A percentile compares a stretch with the other conserved stretches of the same genome.
These are phyloP conservation scores for Scaptomyza caliginosa DNA, from an alignment of 2,888 invertebrate genomes.

Conservation along the genomic window DNA sequence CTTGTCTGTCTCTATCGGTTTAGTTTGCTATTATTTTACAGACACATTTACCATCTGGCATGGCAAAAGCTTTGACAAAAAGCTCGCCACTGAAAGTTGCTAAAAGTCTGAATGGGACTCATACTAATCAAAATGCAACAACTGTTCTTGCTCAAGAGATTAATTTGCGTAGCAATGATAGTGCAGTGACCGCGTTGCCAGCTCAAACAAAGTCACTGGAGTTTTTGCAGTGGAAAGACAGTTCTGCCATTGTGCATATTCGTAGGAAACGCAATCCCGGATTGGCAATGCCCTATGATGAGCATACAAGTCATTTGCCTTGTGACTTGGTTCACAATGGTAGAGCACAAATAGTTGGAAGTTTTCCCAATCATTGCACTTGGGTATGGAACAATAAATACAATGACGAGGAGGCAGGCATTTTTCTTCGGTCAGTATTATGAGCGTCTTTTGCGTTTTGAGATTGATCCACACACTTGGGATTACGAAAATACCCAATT, in stretches of 20 bases:
- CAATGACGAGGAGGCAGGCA: constrained; percentile 21
- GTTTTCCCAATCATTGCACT: constrained; percentile 46
- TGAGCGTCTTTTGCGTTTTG: constrained; percentile 47
- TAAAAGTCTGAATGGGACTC: neutral
- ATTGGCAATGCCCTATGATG: constrained; percentile 31
- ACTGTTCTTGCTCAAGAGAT: neutral
- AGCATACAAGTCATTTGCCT: constrained; percentile 33
- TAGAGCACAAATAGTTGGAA: neutral
- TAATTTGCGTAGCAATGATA: neutral
- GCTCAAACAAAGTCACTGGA: neutral
- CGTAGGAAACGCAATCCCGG: constrained; percentile 25
- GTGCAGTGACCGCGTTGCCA: neutral
- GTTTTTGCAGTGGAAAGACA: neutral
- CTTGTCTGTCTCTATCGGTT: neutral
- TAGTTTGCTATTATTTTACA: neutral
- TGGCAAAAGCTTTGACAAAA: constrained; percentile 6
- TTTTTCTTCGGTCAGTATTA: constrained; percentile 49
- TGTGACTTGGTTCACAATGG: constrained; percentile 49
- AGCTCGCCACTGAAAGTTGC: neutral
- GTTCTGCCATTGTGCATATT: constrained; percentile 10
- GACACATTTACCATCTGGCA: neutral
- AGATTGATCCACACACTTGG: constrained; percentile 86
- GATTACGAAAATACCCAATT: constrained; percentile 13
- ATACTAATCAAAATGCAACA: neutral
- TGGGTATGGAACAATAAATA: constrained; percentile 41